Conservation (phyloP, 2,888 invertebrate species). For the Podotricha telesiphe region DNA sequence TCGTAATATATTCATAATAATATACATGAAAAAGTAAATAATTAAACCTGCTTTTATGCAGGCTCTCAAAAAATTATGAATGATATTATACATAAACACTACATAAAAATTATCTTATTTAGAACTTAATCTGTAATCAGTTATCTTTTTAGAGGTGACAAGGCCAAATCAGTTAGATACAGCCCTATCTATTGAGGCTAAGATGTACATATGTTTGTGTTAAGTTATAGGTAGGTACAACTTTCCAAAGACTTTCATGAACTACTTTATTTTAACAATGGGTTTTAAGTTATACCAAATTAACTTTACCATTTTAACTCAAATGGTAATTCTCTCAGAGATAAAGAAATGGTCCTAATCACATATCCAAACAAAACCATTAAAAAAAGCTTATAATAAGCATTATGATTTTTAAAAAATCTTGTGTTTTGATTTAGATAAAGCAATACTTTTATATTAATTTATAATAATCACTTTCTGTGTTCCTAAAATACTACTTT, state of each 20-base stretch:
- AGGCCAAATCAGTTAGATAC: constrained; percentile 64
- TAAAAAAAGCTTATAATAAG: too few species aligned
- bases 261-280: not conserved
- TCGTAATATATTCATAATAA: not conserved
- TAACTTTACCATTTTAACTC: too few species aligned
- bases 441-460: too few species aligned
- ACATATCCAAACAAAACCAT: too few species aligned
- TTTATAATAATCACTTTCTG: too few species aligned
- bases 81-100: not conserved
- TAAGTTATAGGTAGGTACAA: not conserved
- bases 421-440: too few species aligned
- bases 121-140: constrained; percentile 46
- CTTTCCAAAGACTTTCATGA: not conserved
- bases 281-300: too few species aligned
- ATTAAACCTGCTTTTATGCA: not conserved
- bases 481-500: too few species aligned
- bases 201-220: not conserved
- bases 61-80: not conserved
- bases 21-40: not conserved
- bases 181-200: constrained; percentile 50
- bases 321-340: too few species aligned
- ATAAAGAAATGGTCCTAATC: too few species aligned
- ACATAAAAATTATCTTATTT: constrained; percentile 20
- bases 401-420: too few species aligned
- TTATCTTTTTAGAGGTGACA: constrained; percentile 57